phyloP scores from a whole-genome alignment of 2,113 vertebrate genomes.

The Eptesicus fuscus region DNA sequence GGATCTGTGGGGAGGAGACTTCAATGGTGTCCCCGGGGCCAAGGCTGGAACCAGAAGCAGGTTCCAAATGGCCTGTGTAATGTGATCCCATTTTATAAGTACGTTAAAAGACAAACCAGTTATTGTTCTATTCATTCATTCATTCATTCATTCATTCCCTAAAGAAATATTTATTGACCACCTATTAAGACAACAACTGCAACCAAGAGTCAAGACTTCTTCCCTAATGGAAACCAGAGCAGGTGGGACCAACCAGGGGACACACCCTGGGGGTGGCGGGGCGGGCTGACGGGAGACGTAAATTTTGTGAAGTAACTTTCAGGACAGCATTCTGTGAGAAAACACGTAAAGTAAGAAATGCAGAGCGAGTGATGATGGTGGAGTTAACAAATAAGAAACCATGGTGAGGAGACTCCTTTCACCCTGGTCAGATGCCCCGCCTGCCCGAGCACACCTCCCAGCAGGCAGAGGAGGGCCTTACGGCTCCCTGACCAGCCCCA shows the following conservation, averaged over 20 bases:
- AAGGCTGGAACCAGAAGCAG: background rate
- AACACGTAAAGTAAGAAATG: no score
- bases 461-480: accelerated
- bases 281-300: background rate
- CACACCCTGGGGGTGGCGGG: accelerated
- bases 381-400: accelerated
- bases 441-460: no score
- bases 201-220: background rate
- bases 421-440: background rate
- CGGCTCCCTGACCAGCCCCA: accelerated
- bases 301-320: no score
- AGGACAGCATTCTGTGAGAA: no score
- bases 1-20: background rate
- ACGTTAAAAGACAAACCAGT: accelerated
- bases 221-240: background rate
- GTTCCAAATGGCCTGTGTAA: accelerated
- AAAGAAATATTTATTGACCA: background rate
- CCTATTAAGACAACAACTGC: accelerated
- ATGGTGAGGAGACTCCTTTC: accelerated
- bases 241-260: no score
- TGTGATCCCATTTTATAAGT: accelerated
- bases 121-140: accelerated
- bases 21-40: background rate
- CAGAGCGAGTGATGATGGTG: accelerated
- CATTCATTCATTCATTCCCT: background rate